phyloP scores from a whole-genome alignment of 37 sponge, comb jelly and placozoan species.

The Diacarnus erythraeanus region DNA sequence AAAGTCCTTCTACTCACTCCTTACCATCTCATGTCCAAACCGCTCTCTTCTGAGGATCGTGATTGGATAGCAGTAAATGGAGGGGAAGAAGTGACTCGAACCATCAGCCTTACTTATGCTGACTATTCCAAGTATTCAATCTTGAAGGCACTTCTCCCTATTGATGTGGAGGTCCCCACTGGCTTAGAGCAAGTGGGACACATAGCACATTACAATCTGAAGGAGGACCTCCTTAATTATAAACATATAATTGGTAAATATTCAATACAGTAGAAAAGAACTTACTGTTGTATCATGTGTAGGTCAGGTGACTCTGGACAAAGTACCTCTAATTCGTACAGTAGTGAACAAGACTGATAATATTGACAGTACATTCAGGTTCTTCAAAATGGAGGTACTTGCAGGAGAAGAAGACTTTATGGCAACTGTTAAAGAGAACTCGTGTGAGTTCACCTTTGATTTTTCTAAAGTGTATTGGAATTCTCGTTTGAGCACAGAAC shows the following conservation, averaged over 20 bases:
- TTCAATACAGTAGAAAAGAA: background rate
- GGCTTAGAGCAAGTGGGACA: constrained; percentile 93
- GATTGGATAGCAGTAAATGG: constrained; percentile 53
- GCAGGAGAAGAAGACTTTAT: constrained; percentile 84
- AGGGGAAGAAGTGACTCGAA: constrained; percentile 32
- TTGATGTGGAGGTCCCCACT: constrained; percentile 60
- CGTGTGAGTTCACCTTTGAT: constrained; percentile 85
- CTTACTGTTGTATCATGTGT: background rate
- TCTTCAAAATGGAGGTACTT: constrained; percentile 94
- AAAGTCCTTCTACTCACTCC: constrained; percentile 66
- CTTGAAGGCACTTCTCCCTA: constrained; percentile 69
- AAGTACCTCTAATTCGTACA: constrained; percentile 73
- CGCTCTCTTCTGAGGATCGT: constrained; percentile 34
- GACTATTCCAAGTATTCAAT: constrained; percentile 45
- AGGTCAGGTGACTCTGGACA: constrained; percentile 92
- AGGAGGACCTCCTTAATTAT: constrained; percentile 70
- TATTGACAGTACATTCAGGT: constrained; percentile 83
- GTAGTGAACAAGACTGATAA: constrained; percentile 89
- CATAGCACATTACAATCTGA: constrained; percentile 94
- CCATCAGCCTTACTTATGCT: constrained; percentile 42
- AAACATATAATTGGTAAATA: constrained; percentile 87
- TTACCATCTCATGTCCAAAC: background rate
- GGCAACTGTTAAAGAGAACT: constrained; percentile 84
- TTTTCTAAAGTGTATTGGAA: constrained; percentile 99
- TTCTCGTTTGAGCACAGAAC: constrained; percentile 90